Base-by-base conservation (phyloP, 2,113 vertebrate genomes). In the Toxotes jaculatrix region DNA sequence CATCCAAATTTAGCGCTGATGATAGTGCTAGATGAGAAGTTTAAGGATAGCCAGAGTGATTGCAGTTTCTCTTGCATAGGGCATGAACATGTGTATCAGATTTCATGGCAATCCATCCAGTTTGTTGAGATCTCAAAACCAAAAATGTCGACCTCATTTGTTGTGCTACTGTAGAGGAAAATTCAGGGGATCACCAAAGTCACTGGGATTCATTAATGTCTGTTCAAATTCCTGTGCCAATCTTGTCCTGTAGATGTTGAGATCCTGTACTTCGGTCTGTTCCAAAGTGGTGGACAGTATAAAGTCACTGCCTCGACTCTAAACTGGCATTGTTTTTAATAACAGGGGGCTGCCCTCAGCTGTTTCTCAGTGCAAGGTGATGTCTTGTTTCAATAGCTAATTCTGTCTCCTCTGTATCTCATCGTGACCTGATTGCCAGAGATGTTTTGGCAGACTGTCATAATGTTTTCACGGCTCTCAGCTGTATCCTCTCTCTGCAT, bases 321-420 rank as follows among this genome's bases (percentile, higher is more conserved):
- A n/a, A 49, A 49, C 7, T n/a, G 51, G 42, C 40, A 6, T 17
- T 3, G 70, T 67, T 51, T 65, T n/a, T 66, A 59, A 47, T 21
- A 57, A 68, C 68, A 56, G 60, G 53, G 21, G n/a, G 51, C 27
- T 16, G 51, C 40, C 60, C 51, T 60, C 53, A 59, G 74, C 27
- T 13, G 42, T 23, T 63, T 62, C n/a, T 7, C 40, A 42, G 14
- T 61, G 19, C 16, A n/a, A 10, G 45, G 4, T 63, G 66, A 51
- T 36, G 77, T 10, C 32, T 56, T 67, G 56, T 63, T 77, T 73
- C 32, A 65, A 64, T 64, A 40, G 27, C 23, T 70, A 8, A 49
- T 64, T 65, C 57, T 60, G n/a, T 31, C 8, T 23, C 5, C 16
- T 69, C 14, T 55, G 2, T 1, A 59, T 84, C 10, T 69, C 34